Base-by-base conservation (phyloP, 2,888 invertebrate species). In the Hirtodrosophila alboralis region DNA sequence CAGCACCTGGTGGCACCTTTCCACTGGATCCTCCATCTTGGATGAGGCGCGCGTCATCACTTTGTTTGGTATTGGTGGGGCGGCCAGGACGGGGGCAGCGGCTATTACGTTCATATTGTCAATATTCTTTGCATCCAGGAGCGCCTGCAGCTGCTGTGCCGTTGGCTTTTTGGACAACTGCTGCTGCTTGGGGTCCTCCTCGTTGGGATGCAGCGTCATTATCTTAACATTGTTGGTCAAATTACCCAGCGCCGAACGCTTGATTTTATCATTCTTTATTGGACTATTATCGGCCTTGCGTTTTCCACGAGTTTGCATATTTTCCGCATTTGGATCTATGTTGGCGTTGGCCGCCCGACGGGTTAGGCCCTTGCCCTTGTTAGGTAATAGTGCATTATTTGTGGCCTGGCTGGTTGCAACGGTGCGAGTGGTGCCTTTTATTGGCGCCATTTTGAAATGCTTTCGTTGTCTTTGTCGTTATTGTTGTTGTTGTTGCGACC, bases 201-300 rank as follows among this genome's bases (percentile, higher is more conserved):
- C 89, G 7, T 47, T 59, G 30, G 85, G 71, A 57, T 86, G 78
- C 52, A 83, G 74, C 38, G 84, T 79, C 77, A 84, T 84, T 23
- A 78, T 65, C 54, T 87, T 88, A 6, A 87, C 88, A 70, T 90
- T 90, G 67, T 96, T 96, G 44, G 96, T 96, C 72, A 97, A 93
- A 89, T 97, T 97, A 62, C 95, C 96, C 87, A 97, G 93, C 2
- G 96, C 97, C 33, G 96, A 95, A 81, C 97, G 92, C 89, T 96
- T 97, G 4, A 94, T 93, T 44, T 92, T 93, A 73, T 93, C 93
- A 87, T 95, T 94, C 90, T 95, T 96, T 36, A 94, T 87, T 3
- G 96, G 96, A 53, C 96, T 96, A 67, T 93, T 93, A 36, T 94
- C 94, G 1, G 96, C 96, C 92, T 96, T 96, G 86, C 96, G 92